Conservation (phyloP, 2,888 invertebrate species). For the Cantharis lateralis region DNA sequence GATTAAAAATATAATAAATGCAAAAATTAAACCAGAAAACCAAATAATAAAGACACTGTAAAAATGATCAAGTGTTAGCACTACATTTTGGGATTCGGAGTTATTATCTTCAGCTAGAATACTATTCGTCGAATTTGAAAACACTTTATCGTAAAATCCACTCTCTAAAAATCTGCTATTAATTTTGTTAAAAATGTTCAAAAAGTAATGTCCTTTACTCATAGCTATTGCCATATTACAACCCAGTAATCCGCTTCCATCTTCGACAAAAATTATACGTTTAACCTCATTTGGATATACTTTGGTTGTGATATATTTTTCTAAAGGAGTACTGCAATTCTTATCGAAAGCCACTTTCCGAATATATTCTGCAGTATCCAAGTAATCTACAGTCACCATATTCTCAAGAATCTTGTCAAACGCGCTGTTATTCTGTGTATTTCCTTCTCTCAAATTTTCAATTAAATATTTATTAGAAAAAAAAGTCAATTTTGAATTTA, state of each 20-base stretch:
- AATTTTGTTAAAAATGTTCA: background rate
- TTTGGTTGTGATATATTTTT: background rate
- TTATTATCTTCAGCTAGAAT: background rate
- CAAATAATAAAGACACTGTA: background rate
- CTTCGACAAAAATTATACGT: background rate
- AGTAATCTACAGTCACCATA: background rate
- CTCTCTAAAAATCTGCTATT: background rate
- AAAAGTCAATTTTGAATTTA: background rate
- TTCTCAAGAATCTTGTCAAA: background rate
- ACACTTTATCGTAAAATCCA: background rate
- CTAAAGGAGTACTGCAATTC: background rate
- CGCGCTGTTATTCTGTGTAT: background rate
- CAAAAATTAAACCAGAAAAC: background rate
- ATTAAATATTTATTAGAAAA: background rate
- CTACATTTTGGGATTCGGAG: background rate
- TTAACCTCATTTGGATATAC: background rate
- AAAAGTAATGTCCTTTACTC: background rate
- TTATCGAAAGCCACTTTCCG: background rate
- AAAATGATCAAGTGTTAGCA: background rate
- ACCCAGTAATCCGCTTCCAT: background rate
- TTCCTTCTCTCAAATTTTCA: background rate
- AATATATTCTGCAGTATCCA: background rate
- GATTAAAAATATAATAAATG: background rate
- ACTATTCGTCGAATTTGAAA: background rate
- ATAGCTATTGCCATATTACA: background rate